Percentiles rank a stretch among this genome's conserved stretches.
These are phyloP conservation scores for Caenorhabditis sp. DNA, from an alignment of 2,888 invertebrate species.

Conservation along the genomic window DNA sequence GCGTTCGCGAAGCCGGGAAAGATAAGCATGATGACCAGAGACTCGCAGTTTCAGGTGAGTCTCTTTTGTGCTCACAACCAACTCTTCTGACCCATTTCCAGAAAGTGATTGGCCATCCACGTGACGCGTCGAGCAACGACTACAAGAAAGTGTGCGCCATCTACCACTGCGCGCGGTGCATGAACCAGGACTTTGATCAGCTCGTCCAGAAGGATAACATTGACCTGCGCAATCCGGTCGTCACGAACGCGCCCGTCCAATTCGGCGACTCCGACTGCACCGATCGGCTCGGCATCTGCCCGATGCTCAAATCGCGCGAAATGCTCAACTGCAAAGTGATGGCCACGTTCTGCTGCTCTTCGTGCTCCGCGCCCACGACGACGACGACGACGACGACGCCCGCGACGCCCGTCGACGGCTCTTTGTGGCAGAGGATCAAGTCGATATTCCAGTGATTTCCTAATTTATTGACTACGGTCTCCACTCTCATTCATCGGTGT, in stretches of 20 bases:
- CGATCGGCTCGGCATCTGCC: conserved; percentile 44
- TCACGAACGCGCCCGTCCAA: neutral
- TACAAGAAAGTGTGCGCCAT: conserved; percentile 74
- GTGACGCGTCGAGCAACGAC: conserved; percentile 71
- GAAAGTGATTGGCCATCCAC: conserved; percentile 71
- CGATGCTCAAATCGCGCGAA: conserved; percentile 32
- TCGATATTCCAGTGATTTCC: conserved; percentile 40
- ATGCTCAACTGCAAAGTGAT: conserved; percentile 53
- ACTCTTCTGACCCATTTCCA: conserved; percentile 37
- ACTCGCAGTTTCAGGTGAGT: conserved; percentile 64
- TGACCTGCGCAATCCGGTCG: conserved; percentile 17
- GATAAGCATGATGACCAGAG: conserved; percentile 72
- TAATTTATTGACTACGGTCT: conserved; percentile 8
- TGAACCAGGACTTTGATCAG: conserved; percentile 50
- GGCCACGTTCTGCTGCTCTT: conserved; percentile 44
- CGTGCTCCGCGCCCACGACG: conserved; percentile 28
- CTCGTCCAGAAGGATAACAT: conserved; percentile 26
- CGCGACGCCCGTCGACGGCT: neutral
- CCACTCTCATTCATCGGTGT: conserved; percentile 9
- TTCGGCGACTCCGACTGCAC: conserved; percentile 24
- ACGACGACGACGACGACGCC: conserved; percentile 26
- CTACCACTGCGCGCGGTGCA: conserved; percentile 67
- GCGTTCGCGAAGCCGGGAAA: conserved; percentile 69
- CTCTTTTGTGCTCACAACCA: no score
- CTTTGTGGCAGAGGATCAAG: conserved; percentile 37